Percentiles rank a stretch among this genome's conserved stretches.
Conservation (phyloP, 2,888 invertebrate genomes). For the Theretra japonica region DNA sequence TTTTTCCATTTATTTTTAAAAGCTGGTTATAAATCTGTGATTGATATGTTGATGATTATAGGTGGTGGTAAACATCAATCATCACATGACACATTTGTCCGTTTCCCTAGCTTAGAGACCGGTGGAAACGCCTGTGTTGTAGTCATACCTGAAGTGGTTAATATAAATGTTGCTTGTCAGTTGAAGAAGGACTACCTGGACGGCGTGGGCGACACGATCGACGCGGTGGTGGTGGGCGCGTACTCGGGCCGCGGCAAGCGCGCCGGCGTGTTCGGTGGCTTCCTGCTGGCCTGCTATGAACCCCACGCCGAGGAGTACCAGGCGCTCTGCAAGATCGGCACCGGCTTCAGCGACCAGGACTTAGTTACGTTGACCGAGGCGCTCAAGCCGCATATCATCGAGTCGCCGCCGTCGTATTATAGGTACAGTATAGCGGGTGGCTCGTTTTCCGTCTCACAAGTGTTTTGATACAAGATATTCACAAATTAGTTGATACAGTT, state of each 20-base stretch:
- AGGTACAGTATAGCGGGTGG: slow-evolving; percentile 59
- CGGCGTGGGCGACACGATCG: slow-evolving; percentile 97
- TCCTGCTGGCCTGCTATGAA: slow-evolving; percentile 97
- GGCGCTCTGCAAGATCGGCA: slow-evolving; percentile 89
- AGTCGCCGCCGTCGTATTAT: slow-evolving; percentile 91
- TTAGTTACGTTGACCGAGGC: slow-evolving; percentile 90
- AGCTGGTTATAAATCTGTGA: no score
- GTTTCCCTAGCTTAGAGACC: no score
- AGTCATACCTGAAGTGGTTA: no score
- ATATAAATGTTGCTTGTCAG: no score
- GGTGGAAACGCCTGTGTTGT: no score
- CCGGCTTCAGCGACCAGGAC: slow-evolving; percentile 97
- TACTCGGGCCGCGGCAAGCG: slow-evolving; percentile 97
- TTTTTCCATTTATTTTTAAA: no score
- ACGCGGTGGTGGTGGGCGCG: slow-evolving; percentile 97
- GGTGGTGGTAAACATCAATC: no score
- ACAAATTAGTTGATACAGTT: no score
- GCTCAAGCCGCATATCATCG: slow-evolving; percentile 90
- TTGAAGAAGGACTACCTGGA: slow-evolving; percentile 99
- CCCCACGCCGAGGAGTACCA: slow-evolving; percentile 96
- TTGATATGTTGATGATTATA: no score
- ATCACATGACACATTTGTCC: no score
- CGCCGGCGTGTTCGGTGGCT: slow-evolving; percentile 97
- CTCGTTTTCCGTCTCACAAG: no score
- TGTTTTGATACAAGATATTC: no score